These are phyloP conservation scores for Paragorgia papillata DNA, from an alignment of 92 coral and sea anemone species.

Conservation along the genomic window DNA sequence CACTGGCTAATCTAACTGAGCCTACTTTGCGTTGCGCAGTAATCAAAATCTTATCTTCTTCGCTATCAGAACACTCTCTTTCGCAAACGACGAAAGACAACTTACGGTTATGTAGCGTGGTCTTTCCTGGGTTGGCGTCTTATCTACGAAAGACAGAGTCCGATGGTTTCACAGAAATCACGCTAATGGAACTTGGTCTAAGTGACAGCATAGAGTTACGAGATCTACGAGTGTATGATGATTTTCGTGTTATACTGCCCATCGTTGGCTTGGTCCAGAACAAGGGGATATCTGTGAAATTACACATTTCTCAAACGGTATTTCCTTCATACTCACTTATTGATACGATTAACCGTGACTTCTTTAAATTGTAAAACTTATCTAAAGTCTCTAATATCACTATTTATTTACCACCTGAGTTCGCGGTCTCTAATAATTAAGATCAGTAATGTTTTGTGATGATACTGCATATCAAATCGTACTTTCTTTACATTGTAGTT, in stretches of 20 bases:
- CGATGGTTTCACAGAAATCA: conserved; percentile 47
- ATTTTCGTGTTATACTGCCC: conserved; percentile 83
- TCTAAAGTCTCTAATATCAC: too few species aligned
- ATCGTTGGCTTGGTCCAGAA: conserved; percentile 62
- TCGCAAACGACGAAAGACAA: conserved; percentile 70
- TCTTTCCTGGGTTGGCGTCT: conserved; percentile 76
- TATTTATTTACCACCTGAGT: too few species aligned
- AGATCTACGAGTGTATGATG: conserved; percentile 66
- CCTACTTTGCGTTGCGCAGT: conserved; percentile 68
- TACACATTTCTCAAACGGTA: conserved; percentile 35
- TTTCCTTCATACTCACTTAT: neutral
- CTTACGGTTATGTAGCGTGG: conserved; percentile 71
- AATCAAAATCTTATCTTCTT: conserved; percentile 68
- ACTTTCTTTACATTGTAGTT: neutral
- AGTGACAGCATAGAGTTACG: conserved; percentile 11
- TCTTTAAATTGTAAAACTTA: too few species aligned
- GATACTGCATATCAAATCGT: too few species aligned
- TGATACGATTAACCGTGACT: conserved; percentile 6
- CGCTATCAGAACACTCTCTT: conserved; percentile 68
- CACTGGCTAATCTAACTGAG: conserved; percentile 60
- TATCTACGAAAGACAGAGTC: conserved; percentile 60
- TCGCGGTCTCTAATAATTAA: too few species aligned
- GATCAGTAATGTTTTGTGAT: too few species aligned
- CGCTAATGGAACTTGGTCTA: conserved; percentile 32
- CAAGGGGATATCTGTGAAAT: conserved; percentile 22